phyloP scores from a whole-genome alignment of 2,888 invertebrate species.

The Lepetodrilus schrolli region DNA sequence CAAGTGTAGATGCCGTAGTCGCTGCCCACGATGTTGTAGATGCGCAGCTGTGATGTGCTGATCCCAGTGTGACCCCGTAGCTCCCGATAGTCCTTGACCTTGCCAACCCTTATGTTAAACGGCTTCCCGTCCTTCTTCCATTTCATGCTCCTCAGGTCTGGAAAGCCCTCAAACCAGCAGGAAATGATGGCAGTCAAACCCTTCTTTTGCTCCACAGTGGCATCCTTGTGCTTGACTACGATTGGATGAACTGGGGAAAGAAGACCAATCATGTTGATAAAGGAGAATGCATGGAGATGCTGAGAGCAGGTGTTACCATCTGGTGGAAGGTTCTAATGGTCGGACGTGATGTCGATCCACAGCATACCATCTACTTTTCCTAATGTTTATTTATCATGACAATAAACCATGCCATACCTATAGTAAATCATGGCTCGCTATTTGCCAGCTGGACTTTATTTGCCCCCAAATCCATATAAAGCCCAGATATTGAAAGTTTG shows the following conservation, averaged over 20 bases:
- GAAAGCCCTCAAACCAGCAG: conserved; percentile 29
- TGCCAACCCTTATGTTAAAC: not conserved
- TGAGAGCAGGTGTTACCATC: too few species aligned
- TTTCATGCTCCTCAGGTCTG: not conserved
- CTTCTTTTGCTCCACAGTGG: not conserved
- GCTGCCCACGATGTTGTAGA: not conserved
- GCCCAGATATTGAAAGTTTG: too few species aligned
- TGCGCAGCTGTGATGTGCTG: not conserved
- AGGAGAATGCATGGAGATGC: too few species aligned
- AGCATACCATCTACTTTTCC: too few species aligned
- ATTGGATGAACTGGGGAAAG: conserved; percentile 26
- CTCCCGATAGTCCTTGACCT: not conserved
- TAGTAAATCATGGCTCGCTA: too few species aligned
- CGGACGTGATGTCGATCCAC: too few species aligned
- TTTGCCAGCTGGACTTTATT: too few species aligned
- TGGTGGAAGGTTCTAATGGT: too few species aligned
- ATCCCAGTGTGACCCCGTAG: conserved; percentile 13
- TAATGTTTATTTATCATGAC: too few species aligned
- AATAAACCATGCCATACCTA: too few species aligned
- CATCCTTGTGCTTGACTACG: not conserved
- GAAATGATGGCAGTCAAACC: not conserved
- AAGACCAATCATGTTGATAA: too few species aligned
- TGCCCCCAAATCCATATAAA: too few species aligned
- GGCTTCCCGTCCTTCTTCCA: conserved; percentile 19
- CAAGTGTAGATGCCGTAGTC: conserved; percentile 27